Base-by-base conservation (phyloP, 2,113 vertebrate species). In the Gnathonemus longibarbis region DNA sequence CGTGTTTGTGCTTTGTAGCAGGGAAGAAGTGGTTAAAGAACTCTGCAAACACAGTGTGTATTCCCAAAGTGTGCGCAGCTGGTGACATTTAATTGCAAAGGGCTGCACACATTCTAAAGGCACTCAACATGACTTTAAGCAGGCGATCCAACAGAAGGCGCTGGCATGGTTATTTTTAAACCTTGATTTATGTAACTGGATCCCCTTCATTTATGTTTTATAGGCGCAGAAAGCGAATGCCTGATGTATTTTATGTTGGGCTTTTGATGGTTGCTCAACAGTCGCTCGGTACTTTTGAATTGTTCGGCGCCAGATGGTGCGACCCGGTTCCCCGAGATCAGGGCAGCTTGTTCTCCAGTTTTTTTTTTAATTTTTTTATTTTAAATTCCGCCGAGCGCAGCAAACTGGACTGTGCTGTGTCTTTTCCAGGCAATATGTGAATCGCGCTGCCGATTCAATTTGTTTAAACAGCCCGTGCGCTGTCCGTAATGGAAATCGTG, bases 61-160 rank as follows among this genome's bases (percentile, higher is more conserved):
- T 95, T 93, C 91, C 91, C 93, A 89, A 93, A 94, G 94, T 95
- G 94, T 96, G 95, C 94, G 95, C 95, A 95, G 95, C 94, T 95
- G 94, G 94, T 96, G 94, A 94, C 93, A 94, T 95, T 96, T 96
- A 94, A 95, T 95, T 94, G 95, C 84, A 52, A 27, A 74, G 84
- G 56, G 35, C 48, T 80, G 85, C 94, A 95, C 93, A 94, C 94
- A 94, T 93, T 95, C 93, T 94, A 94, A 95, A 95, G 93, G 95
- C 94, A 94, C 95, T 94, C 94, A 95, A 95, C 93, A 94, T 92
- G 93, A 94, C 93, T 95, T 94, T 91, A 93, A 91, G 90, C 93
- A 89, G 90, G 50, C 91, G 86, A 90, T 90, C 92, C 91, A 90
- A 91, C 89, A 92, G 86, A 92, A 92, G 89, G 70, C 92, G 89